Base-by-base conservation (phyloP, 1,140 invertebrate genomes). In the Nautilus pompilius region DNA sequence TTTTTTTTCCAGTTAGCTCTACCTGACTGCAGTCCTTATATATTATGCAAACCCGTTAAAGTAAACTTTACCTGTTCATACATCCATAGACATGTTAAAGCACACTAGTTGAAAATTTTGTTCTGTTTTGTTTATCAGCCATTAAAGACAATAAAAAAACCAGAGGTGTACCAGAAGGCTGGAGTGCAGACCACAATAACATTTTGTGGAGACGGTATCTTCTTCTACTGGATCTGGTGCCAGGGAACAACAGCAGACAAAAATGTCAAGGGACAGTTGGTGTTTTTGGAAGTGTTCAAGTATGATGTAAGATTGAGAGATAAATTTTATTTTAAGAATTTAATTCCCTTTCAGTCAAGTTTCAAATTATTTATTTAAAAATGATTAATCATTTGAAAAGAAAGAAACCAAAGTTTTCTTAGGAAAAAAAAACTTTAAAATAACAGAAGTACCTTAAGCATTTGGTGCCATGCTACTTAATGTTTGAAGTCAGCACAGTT, bases 191-290 rank as follows among this genome's bases (percentile, higher is more conserved):
- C 77, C 10, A 82, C 78, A 15, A 62, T 82, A 13, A 69, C 66
- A 5, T 76, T 82, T 36, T 77, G 74, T 62, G 78, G 76, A 60
- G 80, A 82, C 72, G 78, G 78, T 2, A 64, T 68, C 13, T 72
- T 67, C 34, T 77, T 81, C 64, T 82, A 80, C 58, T 81, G 79
- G 79, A 51, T 82, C 6, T 82, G 80, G 80, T 74, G 76, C 41
- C 71, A 74, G 24, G 70, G 71, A 0, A 51, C 55, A 28, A 34
- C 69, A 13, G 60, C 63, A 26, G 79, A 81, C 46, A 80, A 81
- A 63, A 72, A 54, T 51, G 54, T 63, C 29, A 81, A 81, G 66
- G 72, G 73, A 60, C 69, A 76, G 34, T 65, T 59, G 29, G 71
- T 82, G 22, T 75, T 69, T 66, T 32, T 79, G 46, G 77, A 79